Base-by-base conservation (phyloP, 2,888 invertebrate genomes). In the Drosophila lutescens region DNA sequence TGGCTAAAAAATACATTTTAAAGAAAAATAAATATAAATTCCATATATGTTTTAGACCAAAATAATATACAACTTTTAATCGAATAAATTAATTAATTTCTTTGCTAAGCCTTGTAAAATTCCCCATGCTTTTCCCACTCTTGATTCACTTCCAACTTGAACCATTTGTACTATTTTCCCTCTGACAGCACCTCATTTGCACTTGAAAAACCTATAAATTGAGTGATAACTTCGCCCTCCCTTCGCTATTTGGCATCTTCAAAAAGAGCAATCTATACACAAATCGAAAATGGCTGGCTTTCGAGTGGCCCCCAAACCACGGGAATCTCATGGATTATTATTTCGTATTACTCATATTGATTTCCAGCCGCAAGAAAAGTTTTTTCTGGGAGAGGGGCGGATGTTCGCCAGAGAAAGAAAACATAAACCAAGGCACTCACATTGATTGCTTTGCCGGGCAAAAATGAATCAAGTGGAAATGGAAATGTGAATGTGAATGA, bases 401-500 rank as follows among this genome's bases (percentile, higher is more conserved):
- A 66, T 66, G 38, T 63, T 26, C 26, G 26, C 15, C 43, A 44
- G 9, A 53, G 43, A 5, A 51, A 38, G n/a, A 67, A 54, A 54
- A 55, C 68, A 68, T 66, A 66, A 66, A 66, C 32, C 51, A 44
- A 43, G 70, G 70, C 70, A 71, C 55, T 73, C 74, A 72, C 63
- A 46, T 62, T 72, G 70, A 70, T 71, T 71, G 73, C 73, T 63
- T 71, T 47, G 36, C 40, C 40, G 54, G 67, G 17, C 41, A 20
- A 20, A 34, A 34, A 77, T 69, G 77, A 66, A 79, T 74, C 71
- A 60, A 57, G 44, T 60, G 71, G 54, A 66, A 74, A 73, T 73
- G 53, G 76, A 76, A 79, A 79, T 62, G 70, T 49, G 60, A 72
- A 70, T 70, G 50, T 78, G 79, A 79, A 79, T 78, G 78, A 79